Evolutionary conservation across 2,888 invertebrate genomes (phyloP).

Genomic region (Troides helena): DNA sequence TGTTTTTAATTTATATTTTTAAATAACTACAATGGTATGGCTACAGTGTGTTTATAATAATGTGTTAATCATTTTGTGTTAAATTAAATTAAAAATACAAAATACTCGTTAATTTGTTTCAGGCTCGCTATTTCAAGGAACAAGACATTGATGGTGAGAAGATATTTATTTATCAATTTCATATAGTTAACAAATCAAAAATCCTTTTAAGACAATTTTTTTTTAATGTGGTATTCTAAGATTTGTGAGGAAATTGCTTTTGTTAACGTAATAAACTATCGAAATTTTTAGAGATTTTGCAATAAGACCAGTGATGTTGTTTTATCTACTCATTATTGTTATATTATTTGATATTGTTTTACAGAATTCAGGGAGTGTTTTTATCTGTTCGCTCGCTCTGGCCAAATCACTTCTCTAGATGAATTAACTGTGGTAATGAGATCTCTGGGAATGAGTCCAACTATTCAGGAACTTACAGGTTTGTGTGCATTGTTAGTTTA

Average conservation of each 20-base stretch:
- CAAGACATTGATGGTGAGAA: conserved; percentile 95
- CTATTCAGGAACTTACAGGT: conserved; percentile 92
- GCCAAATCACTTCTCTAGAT: conserved; percentile 92
- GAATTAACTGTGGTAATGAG: conserved; percentile 97
- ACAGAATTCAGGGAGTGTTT: conserved; percentile 98
- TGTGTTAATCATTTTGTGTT: not conserved
- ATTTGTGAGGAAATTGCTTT: too few relatives aligned
- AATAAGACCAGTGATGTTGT: too few relatives aligned
- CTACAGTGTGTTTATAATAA: not conserved
- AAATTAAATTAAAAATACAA: conserved; percentile 4
- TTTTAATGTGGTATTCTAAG: too few relatives aligned
- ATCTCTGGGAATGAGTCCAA: conserved; percentile 95
- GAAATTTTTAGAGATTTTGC: too few relatives aligned
- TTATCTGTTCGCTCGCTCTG: conserved; percentile 94
- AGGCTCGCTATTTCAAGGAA: conserved; percentile 97
- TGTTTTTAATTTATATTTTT: conserved; percentile 21
- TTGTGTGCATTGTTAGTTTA: not conserved
- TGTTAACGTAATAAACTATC: too few relatives aligned
- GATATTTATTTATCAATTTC: not conserved
- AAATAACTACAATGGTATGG: conserved; percentile 17
- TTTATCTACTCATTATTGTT: too few relatives aligned
- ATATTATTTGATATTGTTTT: not conserved
- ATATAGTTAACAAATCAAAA: not conserved
- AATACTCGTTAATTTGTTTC: conserved; percentile 42
- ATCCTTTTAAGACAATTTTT: too few relatives aligned